Evolutionary conservation across 2,113 vertebrate species (phyloP).

Genomic region (Oryzias curvinotus): DNA sequence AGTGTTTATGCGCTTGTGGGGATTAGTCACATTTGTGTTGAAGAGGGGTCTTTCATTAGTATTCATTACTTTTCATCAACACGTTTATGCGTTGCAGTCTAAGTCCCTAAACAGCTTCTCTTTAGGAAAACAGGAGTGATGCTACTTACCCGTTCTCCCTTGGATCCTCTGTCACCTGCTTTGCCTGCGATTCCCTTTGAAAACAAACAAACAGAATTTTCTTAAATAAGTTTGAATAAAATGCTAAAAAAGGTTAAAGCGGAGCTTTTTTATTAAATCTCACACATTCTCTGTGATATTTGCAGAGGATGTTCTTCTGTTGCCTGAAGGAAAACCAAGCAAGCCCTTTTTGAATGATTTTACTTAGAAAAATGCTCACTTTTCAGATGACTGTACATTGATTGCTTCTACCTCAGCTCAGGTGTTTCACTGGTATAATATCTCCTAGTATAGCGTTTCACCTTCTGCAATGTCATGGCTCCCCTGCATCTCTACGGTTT

Average conservation of each 20-base stretch:
- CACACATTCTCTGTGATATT: constrained; percentile 3
- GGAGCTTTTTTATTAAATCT: not conserved
- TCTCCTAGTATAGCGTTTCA: constrained; percentile 56
- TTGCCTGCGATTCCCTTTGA: constrained; percentile 86
- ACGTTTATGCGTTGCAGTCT: constrained; percentile 29
- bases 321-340: constrained; percentile 2
- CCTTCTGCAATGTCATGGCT: constrained; percentile 69
- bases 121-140: constrained; percentile 8
- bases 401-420: constrained; percentile 52
- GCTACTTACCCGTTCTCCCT: constrained; percentile 93
- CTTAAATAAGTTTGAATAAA: constrained; percentile 11
- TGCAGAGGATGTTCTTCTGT: constrained; percentile 12
- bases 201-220: constrained; percentile 31
- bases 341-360: constrained; percentile 18
- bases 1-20: constrained; percentile 47
- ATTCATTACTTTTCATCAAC: constrained; percentile 58
- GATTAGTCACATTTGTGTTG: constrained; percentile 59
- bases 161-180: constrained; percentile 91
- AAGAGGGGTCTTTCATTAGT: constrained; percentile 53
- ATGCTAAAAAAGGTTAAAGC: not conserved
- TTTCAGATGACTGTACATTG: constrained; percentile 49
- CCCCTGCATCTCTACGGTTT: constrained; percentile 50
- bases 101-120: constrained; percentile 26
- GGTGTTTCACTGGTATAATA: constrained; percentile 49
- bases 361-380: constrained; percentile 46